A percentile compares a stretch with the other conserved stretches of the same genome.
Evolutionary conservation across 2,888 invertebrate genomes (phyloP).

Genomic region (Holacanthella duospinosa): DNA sequence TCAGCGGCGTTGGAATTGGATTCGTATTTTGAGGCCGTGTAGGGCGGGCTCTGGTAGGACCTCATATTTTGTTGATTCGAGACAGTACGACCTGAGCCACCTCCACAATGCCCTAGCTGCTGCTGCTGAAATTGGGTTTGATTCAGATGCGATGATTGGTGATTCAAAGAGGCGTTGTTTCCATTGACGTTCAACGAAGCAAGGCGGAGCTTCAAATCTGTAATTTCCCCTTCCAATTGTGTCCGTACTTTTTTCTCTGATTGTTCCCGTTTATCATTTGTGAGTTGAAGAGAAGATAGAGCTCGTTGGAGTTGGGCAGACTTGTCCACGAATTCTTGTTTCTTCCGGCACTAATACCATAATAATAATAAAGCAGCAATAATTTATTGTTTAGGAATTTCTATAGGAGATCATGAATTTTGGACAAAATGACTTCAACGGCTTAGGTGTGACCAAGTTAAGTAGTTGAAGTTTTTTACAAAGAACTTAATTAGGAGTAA

Average conservation of each 20-base stretch:
- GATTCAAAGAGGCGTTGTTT: background rate
- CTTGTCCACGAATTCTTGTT: slow-evolving; percentile 71
- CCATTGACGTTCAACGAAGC: slow-evolving; percentile 41
- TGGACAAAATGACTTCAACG: no score
- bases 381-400: no score
- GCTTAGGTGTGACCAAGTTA: no score
- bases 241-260: slow-evolving; percentile 72
- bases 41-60: slow-evolving; percentile 17
- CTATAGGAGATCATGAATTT: no score
- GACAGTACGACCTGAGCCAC: slow-evolving; percentile 37
- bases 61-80: slow-evolving; percentile 11
- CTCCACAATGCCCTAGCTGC: slow-evolving; percentile 11
- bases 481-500: no score
- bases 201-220: slow-evolving; percentile 47
- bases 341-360: slow-evolving; percentile 66
- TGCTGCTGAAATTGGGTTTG: background rate
- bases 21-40: slow-evolving; percentile 21
- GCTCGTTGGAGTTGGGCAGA: slow-evolving; percentile 73
- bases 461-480: no score
- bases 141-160: background rate
- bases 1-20: slow-evolving; percentile 13
- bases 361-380: no score
- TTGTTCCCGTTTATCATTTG: slow-evolving; percentile 73
- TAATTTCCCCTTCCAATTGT: slow-evolving; percentile 74
- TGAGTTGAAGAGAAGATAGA: slow-evolving; percentile 66